Base-by-base conservation (phyloP, 2,797 vertebrate species). In the Poeciliopsis infans region DNA sequence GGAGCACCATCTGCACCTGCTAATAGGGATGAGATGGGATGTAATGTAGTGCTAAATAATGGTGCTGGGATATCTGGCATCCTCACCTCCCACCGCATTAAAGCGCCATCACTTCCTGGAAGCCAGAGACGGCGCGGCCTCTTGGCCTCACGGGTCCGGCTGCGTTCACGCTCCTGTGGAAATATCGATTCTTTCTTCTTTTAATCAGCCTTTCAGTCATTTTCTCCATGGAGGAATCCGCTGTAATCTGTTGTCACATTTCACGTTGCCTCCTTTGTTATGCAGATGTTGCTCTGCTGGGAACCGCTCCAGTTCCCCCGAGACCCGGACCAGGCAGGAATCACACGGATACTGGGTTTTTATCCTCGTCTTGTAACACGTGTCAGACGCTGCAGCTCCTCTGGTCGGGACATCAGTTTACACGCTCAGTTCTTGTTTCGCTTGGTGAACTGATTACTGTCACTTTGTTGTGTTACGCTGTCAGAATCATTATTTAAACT, bases 1-100 rank as follows among this genome's bases (percentile, higher is more conserved):
- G 86, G 41, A 87, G 78, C 79, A 77, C 93, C 94, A 94, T 93
- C 92, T 94, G 92, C 78, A 92, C 82, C 88, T 86, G 88, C 85
- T 94, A 94, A 92, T 91, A 82, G 90, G 85, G 81, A 90, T 88
- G 77, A 79, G 85, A 90, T 89, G 84, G 89, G 92, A 91, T 90
- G 88, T 92, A 91, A 94, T 94, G 91, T 94, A 90, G 85, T 94
- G 89, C 86, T 92, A 92, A 93, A 90, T 91, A 92, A 94, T 88
- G 86, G 88, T 79, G 81, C 88, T 77, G 81, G 61, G 89, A 81
- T 86, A 83, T 83, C 89, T 92, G 89, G 87, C 86, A 88, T 86
- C 73, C 51, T 72, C 70, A 82, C 83, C 82, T 85, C 87, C 84
- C 82, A 28, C 4, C 25, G 10, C 83, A 89, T 90, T 88, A 87